Evolutionary conservation across 1,140 invertebrate species (phyloP), one percentile per base, ranked within the genome.

Genomic region (Olivierus martensii): DNA sequence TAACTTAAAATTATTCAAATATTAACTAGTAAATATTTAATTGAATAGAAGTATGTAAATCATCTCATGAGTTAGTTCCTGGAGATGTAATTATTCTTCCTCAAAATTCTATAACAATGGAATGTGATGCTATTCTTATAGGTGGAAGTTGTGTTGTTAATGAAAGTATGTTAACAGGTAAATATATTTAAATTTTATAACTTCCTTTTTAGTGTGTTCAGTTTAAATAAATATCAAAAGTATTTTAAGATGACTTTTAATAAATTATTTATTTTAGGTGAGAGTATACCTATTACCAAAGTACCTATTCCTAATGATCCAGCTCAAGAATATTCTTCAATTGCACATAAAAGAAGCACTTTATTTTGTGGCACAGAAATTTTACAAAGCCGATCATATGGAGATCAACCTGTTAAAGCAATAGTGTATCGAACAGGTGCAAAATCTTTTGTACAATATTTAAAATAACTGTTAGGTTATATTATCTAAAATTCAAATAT

Each of bases 361-460:
- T 70, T 99, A 2, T 99, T 87, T 65, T 92, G 87, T 67, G 95
- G 95, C 0, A 99, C 95, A 0, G 77, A 82, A 62, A 79, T 99
- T 11, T 84, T 99, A 55, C 93, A 98, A 69, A 95, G 92, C 0
- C 75, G 93, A 19, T 45, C 41, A 18, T n/a, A 70, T 70, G 65
- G 73, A 62, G 59, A 64, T 49, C 59, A 66, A 44, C 62, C 63
- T 46, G 70, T 77, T 17, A 66, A 68, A 50, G 78, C 77, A 36
- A 64, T 75, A 14, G 73, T 75, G 9, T 53, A 74, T 6, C 58
- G 72, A 53, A 75, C 73, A 62, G 61, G 58, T 59, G 34, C 11
- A 18, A 28, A 21, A 39, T 39, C 12, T 17, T 39, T 39, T 39
- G 12, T 39, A 39, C 12, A 39, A 39, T 39, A 39, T 17, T 12